A percentile compares a stretch with the other conserved stretches of the same genome.
Conservation (phyloP, 2,113 vertebrate species). For the Thamnophis sirtalis region DNA sequence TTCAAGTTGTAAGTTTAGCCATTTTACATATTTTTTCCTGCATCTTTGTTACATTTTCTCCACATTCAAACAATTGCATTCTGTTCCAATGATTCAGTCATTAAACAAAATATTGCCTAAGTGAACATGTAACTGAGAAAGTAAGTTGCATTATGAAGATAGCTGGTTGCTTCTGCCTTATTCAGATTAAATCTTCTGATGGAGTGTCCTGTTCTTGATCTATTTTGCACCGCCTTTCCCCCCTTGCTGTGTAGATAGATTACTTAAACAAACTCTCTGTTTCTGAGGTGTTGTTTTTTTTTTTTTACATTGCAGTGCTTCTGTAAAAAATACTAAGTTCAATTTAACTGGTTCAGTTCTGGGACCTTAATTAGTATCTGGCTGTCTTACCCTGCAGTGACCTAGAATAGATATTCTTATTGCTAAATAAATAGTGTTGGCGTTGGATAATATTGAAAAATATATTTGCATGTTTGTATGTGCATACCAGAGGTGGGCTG, state of each 20-base stretch:
- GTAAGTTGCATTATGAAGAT: not conserved
- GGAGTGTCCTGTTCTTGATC: not conserved
- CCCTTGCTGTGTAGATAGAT: not conserved
- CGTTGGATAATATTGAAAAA: not conserved
- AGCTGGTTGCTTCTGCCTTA: not conserved
- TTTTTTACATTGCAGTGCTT: not conserved
- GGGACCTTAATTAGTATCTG: not conserved
- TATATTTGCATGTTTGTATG: not conserved
- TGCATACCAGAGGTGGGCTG: not conserved
- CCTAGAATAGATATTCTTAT: not conserved
- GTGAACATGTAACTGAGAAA: not conserved
- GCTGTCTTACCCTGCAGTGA: not conserved
- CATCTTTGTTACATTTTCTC: accelerated
- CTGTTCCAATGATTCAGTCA: not conserved
- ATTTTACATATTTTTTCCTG: not conserved
- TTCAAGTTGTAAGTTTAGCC: not conserved
- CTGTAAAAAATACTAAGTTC: not conserved
- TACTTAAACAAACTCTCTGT: not conserved
- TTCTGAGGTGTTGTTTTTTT: not conserved
- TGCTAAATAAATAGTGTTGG: not conserved
- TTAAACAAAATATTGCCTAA: not conserved
- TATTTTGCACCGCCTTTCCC: not conserved
- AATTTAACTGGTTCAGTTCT: not conserved
- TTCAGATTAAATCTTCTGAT: not conserved
- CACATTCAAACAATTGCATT: not conserved